Conservation (phyloP, 2,888 invertebrate genomes). For the Mycalesis mineus region DNA sequence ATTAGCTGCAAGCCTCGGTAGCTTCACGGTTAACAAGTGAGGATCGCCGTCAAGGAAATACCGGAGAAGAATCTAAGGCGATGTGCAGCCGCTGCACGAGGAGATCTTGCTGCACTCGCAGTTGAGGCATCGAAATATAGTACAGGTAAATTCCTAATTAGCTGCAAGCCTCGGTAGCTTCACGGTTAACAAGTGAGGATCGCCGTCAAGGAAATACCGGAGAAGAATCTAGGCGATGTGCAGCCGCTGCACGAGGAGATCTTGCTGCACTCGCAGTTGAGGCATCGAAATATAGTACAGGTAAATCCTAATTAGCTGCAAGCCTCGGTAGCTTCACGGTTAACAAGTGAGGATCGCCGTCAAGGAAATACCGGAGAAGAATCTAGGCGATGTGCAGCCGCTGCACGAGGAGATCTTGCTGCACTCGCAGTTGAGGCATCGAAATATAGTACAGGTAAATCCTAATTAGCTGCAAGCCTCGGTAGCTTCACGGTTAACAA, state of each 20-base stretch:
- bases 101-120: slow-evolving; percentile 98
- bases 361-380: slow-evolving; percentile 98
- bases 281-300: slow-evolving; percentile 98
- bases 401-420: slow-evolving; percentile 98
- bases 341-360: slow-evolving; percentile 97
- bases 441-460: slow-evolving; percentile 97
- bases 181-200: too few species aligned
- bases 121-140: slow-evolving; percentile 96
- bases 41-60: slow-evolving; percentile 99
- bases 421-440: slow-evolving; percentile 95
- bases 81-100: slow-evolving; percentile 98
- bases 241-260: slow-evolving; percentile 99
- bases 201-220: slow-evolving; percentile 99
- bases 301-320: too few species aligned
- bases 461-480: too few species aligned
- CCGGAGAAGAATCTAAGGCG: slow-evolving; percentile 95
- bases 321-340: too few species aligned
- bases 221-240: slow-evolving; percentile 95
- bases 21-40: too few species aligned
- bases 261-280: slow-evolving; percentile 94
- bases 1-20: too few species aligned
- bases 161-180: too few species aligned
- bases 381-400: slow-evolving; percentile 97
- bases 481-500: too few species aligned
- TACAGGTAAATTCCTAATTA: too few species aligned